phyloP scores from a whole-genome alignment of 2,888 invertebrate genomes.

The Norana najaformis region DNA sequence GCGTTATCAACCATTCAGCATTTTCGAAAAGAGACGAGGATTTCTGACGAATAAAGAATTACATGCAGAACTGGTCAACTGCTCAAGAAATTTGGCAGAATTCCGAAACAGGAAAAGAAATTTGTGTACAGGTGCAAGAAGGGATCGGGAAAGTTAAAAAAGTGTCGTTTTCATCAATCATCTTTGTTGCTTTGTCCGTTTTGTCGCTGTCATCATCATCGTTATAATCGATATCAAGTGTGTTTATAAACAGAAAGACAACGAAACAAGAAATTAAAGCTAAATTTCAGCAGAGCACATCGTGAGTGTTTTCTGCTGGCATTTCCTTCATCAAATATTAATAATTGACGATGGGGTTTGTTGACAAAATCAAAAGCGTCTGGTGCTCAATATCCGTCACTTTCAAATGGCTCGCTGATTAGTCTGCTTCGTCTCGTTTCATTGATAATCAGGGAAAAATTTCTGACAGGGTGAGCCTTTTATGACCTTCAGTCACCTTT shows the following conservation, averaged over 20 bases:
- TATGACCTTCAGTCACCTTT: background rate
- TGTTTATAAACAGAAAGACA: background rate
- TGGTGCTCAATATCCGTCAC: background rate
- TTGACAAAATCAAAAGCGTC: background rate
- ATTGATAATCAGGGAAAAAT: background rate
- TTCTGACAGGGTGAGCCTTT: background rate
- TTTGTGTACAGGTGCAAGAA: background rate
- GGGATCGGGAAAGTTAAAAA: background rate
- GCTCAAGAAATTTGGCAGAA: background rate
- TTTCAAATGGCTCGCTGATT: background rate
- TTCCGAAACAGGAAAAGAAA: background rate
- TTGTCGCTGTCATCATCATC: background rate
- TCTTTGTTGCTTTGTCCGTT: background rate
- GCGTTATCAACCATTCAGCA: background rate
- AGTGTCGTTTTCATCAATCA: slow-evolving; percentile 2
- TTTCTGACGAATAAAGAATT: background rate
- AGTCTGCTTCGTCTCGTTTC: background rate
- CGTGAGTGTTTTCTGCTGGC: background rate
- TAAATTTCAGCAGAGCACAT: no score
- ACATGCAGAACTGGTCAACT: background rate
- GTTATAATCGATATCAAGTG: background rate
- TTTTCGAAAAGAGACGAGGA: background rate
- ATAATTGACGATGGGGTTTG: background rate
- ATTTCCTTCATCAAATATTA: background rate
- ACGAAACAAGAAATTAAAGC: background rate